Base-by-base conservation (phyloP, 2,113 vertebrate species). In the Corynorhinus townsendii region DNA sequence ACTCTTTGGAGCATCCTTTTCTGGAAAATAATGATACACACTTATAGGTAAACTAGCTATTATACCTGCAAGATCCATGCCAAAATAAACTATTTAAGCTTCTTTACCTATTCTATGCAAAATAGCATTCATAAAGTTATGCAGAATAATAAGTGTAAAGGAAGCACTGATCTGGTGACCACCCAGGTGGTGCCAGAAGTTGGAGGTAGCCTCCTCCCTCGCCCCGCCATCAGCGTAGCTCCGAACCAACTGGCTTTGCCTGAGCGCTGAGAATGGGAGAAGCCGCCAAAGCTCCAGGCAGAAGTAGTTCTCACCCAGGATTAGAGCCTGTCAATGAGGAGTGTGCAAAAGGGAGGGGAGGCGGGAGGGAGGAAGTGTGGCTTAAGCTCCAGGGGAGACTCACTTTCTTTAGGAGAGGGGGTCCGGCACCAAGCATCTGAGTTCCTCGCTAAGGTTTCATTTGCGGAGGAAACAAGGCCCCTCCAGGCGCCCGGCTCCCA, bases 181-280 rank as follows among this genome's bases (percentile, higher is more conserved):
- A 97, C 97, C 96, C 96, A 97, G 83, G 96, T 66, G 94, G 93
- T 94, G 94, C 91, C 91, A 83, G 95, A 82, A 86, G 86, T 69
- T 92, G 88, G 35, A 90, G 35, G 68, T 2, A n/a, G 47, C 89
- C 54, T 22, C 91, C 87, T 68, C 90, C 87, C 84, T 52, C 90
- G 75, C 45, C n/a, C 79, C 64, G 35, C 94, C 94, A 73, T 88
- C 93, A 77, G 11, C 0, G 86, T 62, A 4, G 73, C 82, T 97
- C 96, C 82, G 93, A 94, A 94, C 72, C 77, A 92, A 96, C 87
- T 33, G 90, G 93, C 93, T 95, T 97, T 96, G 96, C 95, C 87
- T 68, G 68, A 90, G 68, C 4, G 47, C 88, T 10, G 81, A 92
- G 91, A 64, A 86, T 72, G 38, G 77, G 68, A 92, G 95, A 72